Base-by-base conservation (phyloP, 2,797 vertebrate genomes). In the Halcyon smyrnensis region DNA sequence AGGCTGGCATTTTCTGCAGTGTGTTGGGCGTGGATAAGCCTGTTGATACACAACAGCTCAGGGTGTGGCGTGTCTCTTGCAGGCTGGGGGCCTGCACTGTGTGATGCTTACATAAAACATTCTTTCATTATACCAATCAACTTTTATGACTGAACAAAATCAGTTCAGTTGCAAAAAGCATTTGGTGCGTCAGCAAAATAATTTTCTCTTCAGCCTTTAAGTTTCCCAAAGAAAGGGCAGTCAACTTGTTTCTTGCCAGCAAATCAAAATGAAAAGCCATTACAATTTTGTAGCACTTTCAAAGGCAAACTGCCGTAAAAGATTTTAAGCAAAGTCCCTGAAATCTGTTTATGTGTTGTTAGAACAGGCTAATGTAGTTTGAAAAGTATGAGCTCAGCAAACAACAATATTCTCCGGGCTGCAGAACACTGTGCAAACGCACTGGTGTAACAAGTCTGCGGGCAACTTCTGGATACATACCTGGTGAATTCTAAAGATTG, bases 141-240 rank as follows among this genome's bases (percentile, higher is more conserved):
- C 77, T 97, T 97, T 97, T 94, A 96, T 89, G 95, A 89, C 81
- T 24, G 2, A 95, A 82, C 60, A 88, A 92, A 95, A 83, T 89
- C 91, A 84, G 90, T 78, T 93, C 32, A 45, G 50, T 75, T 60
- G 32, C 64, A 67, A 89, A 83, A 90, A 81, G 19, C 65, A 83
- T 84, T 90, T 90, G 51, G 39, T 88, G 63, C 36, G 63, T 96
- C 96, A 94, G 95, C 78, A 94, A 96, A 94, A 93, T 70, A 76
- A 86, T 86, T 89, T 94, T 75, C 78, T 68, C 15, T 91, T 93
- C 71, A 91, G 77, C 17, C 63, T 85, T 87, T 70, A 95, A 90
- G 76, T 90, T 90, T 86, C 74, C 65, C 63, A 64, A 91, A 89
- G 83, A 87, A 91, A 95, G 74, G 63, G 50, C 65, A 94, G 84